These are phyloP conservation scores for Gnatocerus cornutus DNA, from an alignment of 2,888 invertebrate species.

Conservation along the genomic window DNA sequence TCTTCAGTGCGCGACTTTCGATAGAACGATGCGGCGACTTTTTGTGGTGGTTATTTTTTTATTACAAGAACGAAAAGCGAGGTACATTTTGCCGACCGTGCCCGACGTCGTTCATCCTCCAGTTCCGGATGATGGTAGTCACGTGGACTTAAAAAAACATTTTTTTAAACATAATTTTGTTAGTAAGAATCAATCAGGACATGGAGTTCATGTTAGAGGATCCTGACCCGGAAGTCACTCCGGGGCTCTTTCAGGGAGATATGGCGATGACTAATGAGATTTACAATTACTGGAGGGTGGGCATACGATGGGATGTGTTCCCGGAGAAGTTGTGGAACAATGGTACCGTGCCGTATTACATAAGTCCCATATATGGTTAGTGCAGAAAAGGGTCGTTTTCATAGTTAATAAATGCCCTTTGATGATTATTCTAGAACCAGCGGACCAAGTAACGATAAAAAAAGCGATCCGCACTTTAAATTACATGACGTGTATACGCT, in stretches of 20 bases:
- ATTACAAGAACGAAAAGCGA: conserved; percentile 44
- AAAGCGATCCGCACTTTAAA: conserved; percentile 77
- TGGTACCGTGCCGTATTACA: conserved; percentile 78
- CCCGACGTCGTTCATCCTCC: conserved; percentile 71
- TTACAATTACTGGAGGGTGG: conserved; percentile 76
- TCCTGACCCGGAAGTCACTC: conserved; percentile 79
- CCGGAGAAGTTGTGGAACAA: conserved; percentile 79
- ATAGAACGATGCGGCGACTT: conserved; percentile 34
- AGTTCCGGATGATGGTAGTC: conserved; percentile 70
- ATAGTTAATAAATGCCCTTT: too few relatives aligned
- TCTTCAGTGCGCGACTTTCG: conserved; percentile 36
- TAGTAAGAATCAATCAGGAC: conserved; percentile 44
- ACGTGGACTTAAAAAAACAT: background rate
- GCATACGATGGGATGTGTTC: conserved; percentile 78
- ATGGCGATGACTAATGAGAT: conserved; percentile 79
- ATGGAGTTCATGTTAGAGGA: conserved; percentile 55
- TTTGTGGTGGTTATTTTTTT: conserved; percentile 25
- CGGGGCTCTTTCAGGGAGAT: conserved; percentile 80
- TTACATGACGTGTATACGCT: conserved; percentile 78
- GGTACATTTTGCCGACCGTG: conserved; percentile 68
- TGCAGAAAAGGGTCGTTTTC: background rate
- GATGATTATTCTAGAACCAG: conserved; percentile 61
- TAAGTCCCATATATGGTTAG: conserved; percentile 77
- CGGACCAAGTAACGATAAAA: conserved; percentile 75
- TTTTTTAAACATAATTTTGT: background rate